Percentiles rank a stretch among this genome's conserved stretches.
phyloP scores from a whole-genome alignment of 2,113 vertebrate species.

The Etheostoma spectabile region DNA sequence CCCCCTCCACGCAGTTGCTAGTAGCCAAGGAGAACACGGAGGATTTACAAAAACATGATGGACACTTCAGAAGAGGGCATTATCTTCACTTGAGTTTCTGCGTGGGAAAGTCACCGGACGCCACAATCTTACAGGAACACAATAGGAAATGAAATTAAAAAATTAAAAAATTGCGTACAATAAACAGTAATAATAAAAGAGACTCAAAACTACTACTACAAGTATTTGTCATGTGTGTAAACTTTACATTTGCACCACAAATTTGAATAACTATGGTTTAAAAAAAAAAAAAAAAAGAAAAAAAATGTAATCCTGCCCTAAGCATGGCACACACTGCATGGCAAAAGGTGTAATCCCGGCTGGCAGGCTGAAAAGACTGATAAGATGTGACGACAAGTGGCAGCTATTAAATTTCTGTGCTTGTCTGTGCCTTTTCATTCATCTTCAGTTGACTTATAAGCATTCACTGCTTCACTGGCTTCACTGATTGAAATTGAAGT shows the following conservation, averaged over 20 bases:
- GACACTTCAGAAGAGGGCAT: too few relatives aligned
- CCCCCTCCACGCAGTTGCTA: too few relatives aligned
- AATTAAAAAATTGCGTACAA: not conserved
- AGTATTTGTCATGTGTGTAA: not conserved
- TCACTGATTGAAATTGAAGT: slow-evolving; percentile 60
- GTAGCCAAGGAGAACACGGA: too few relatives aligned
- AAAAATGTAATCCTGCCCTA: not conserved
- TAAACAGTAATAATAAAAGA: not conserved
- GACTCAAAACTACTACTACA: not conserved
- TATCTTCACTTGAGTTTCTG: too few relatives aligned
- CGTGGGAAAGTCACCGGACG: too few relatives aligned
- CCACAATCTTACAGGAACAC: too few relatives aligned
- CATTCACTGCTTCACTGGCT: slow-evolving; percentile 44
- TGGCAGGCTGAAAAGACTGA: slow-evolving; percentile 34
- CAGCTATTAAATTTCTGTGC: slow-evolving; percentile 46
- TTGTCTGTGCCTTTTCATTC: slow-evolving; percentile 45
- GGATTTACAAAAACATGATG: too few relatives aligned
- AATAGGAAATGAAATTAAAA: too few relatives aligned
- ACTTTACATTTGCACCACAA: not conserved
- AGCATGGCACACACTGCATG: not conserved
- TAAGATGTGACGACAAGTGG: slow-evolving; percentile 46
- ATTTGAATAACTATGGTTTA: not conserved
- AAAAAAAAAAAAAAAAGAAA: not conserved
- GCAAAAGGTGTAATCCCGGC: slow-evolving; percentile 34
- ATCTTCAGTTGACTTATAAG: slow-evolving; percentile 48